A percentile compares a stretch with the other conserved stretches of the same genome.
phyloP scores from a whole-genome alignment of 2,797 vertebrate species.

The Clarias laeviceps region DNA sequence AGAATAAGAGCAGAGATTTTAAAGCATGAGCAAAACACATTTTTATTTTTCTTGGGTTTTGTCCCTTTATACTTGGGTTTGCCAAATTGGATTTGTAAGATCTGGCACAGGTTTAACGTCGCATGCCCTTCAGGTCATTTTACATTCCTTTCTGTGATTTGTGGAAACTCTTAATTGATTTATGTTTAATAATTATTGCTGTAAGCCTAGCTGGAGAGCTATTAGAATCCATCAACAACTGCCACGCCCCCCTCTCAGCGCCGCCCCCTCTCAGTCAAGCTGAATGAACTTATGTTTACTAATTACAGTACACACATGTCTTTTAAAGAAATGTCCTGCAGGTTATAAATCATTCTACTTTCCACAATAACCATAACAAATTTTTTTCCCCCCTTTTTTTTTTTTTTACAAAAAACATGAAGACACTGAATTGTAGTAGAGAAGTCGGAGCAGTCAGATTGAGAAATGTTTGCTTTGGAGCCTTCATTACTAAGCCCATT shows the following conservation, averaged over 20 bases:
- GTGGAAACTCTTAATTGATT: not conserved
- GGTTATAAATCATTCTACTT: not conserved
- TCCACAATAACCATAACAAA: not conserved
- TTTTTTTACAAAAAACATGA: not conserved
- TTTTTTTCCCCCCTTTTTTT: no score
- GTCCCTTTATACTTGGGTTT: no score
- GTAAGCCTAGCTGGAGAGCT: not conserved
- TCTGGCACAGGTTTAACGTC: no score
- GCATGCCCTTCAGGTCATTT: no score
- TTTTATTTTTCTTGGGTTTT: no score
- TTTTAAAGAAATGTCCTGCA: not conserved
- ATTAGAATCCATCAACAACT: not conserved
- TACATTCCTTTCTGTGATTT: not conserved
- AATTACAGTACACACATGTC: not conserved
- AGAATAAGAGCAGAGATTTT: no score
- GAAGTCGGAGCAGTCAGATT: not conserved
- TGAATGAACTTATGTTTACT: not conserved
- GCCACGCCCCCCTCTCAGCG: not conserved
- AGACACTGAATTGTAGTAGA: no score
- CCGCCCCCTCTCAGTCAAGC: not conserved
- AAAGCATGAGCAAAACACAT: no score
- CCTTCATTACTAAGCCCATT: not conserved
- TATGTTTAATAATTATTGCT: not conserved
- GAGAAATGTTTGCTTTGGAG: not conserved
- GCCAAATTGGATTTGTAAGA: no score